phyloP scores from a whole-genome alignment of 2,888 invertebrate genomes.

The Julus scanicus region DNA sequence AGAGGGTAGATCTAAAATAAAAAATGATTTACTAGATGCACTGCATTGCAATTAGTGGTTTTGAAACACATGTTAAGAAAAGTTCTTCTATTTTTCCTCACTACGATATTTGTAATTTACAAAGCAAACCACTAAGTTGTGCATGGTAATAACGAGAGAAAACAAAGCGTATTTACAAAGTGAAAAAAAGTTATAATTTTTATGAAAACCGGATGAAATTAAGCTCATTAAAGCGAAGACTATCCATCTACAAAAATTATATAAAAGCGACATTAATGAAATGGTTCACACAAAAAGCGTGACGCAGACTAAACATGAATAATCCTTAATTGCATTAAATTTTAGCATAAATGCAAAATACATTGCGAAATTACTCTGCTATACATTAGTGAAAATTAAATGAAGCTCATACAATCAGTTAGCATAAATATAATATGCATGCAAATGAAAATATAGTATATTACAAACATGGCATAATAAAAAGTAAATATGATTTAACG shows the following conservation, averaged over 20 bases:
- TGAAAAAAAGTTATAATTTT: not conserved
- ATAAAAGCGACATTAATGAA: not conserved
- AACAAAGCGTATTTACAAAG: not conserved
- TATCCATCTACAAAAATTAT: not conserved
- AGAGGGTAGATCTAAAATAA: conserved; percentile 38
- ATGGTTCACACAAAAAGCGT: not conserved
- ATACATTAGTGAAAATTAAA: not conserved
- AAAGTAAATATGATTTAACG: too few species aligned
- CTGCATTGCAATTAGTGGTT: conserved; percentile 41
- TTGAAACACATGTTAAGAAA: conserved; percentile 28
- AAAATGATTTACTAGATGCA: conserved; percentile 29
- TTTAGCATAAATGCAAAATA: not conserved
- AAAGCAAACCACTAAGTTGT: not conserved
- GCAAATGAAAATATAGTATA: too few species aligned
- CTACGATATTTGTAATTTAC: not conserved
- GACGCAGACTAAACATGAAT: not conserved
- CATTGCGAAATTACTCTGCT: not conserved
- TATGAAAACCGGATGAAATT: not conserved
- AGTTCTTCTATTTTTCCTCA: not conserved
- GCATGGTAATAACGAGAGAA: not conserved
- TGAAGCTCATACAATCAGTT: not conserved
- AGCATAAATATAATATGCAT: too few species aligned
- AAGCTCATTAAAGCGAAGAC: not conserved
- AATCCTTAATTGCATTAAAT: conserved; percentile 23
- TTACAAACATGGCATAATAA: too few species aligned